Conservation (phyloP, 2,888 invertebrate species). For the Tetropium fuscum region DNA sequence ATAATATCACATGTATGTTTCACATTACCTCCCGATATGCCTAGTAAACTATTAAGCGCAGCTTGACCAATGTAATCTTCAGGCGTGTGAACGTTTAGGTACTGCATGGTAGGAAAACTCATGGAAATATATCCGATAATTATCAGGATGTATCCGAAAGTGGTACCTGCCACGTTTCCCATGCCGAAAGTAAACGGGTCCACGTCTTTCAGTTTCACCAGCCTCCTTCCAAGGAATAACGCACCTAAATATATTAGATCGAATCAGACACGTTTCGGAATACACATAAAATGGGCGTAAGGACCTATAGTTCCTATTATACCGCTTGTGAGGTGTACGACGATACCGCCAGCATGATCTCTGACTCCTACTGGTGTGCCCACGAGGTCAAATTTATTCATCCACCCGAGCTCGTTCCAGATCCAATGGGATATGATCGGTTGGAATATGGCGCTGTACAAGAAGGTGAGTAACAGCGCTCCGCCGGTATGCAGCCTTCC, state of each 20-base stretch:
- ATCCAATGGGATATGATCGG: constrained; percentile 62
- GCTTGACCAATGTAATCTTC: constrained; percentile 31
- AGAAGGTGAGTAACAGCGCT: constrained; percentile 44
- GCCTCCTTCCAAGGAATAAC: constrained; percentile 57
- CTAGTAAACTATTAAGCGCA: constrained; percentile 46
- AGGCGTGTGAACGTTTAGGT: constrained; percentile 24
- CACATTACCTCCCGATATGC: constrained; percentile 35
- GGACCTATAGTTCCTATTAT: constrained; percentile 55
- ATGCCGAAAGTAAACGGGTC: constrained; percentile 58
- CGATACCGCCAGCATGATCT: constrained; percentile 58
- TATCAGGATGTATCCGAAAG: constrained; percentile 60
- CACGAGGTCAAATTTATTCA: constrained; percentile 49
- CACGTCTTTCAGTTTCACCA: constrained; percentile 57
- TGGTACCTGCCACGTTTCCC: constrained; percentile 55
- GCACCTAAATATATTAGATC: too few relatives aligned
- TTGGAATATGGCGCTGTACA: constrained; percentile 55
- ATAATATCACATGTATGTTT: too few relatives aligned
- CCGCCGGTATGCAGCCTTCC: constrained; percentile 56
- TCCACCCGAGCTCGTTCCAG: constrained; percentile 59
- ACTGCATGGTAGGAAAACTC: constrained; percentile 40
- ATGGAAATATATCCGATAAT: constrained; percentile 56
- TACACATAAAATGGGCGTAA: background rate
- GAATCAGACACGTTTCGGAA: too few relatives aligned
- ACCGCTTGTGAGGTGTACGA: constrained; percentile 57
- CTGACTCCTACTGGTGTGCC: constrained; percentile 49